Evolutionary conservation across 2,113 vertebrate species (phyloP).

Genomic region (Laterallus jamaicensis): DNA sequence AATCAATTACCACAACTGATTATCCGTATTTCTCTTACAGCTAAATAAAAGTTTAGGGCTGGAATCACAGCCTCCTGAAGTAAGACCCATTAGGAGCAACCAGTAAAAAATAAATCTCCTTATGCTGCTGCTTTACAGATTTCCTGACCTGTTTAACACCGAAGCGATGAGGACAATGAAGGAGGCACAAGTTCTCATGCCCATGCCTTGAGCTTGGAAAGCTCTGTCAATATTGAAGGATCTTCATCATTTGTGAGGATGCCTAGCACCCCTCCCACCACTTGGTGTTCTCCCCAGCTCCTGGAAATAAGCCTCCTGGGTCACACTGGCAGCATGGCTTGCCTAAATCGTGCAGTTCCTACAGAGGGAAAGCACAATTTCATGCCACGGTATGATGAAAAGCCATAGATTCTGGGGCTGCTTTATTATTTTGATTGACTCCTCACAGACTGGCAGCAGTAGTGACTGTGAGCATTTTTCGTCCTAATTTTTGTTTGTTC

Average conservation of each 20-base stretch:
- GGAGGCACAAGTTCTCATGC: not conserved
- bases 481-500: not conserved
- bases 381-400: not conserved
- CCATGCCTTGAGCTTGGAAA: rapidly evolving
- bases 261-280: not conserved
- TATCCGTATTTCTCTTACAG: not conserved
- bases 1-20: not conserved
- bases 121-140: not conserved
- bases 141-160: not conserved
- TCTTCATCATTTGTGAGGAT: not conserved
- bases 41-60: not conserved
- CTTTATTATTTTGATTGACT: not conserved
- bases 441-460: not conserved
- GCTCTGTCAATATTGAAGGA: not conserved
- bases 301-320: not conserved
- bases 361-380: not conserved
- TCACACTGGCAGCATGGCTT: not conserved
- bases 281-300: not conserved
- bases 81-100: not conserved
- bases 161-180: not conserved
- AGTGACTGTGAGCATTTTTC: not conserved
- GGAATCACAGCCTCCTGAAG: not conserved
- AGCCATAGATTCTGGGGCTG: not conserved
- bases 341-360: not conserved
- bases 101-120: not conserved